Base-by-base conservation (phyloP, 2,888 invertebrate genomes). In the Stegophylla sp. region DNA sequence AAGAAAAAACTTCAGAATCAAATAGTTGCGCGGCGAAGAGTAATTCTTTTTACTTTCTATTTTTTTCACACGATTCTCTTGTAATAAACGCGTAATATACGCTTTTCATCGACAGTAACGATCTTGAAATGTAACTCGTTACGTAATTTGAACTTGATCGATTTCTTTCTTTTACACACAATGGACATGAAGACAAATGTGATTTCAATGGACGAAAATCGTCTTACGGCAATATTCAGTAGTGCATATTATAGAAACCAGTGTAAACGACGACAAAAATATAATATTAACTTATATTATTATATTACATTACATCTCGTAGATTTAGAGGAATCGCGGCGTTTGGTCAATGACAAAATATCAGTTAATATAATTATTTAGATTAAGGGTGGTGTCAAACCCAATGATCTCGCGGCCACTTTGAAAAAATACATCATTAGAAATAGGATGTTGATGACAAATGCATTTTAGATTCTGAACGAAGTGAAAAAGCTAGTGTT, bases 11-110 rank as follows among this genome's bases (percentile, higher is more conserved):
- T 56, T 69, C 59, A 45, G 56, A 71, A 71, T 51, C n/a, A n/a
- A 79, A 59, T 41, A 20, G 45, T 61, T 23, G n/a, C n/a, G n/a
- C n/a, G 13, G 26, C 41, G 61, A 77, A n/a, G 48, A 51, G 69
- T 48, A 41, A 26, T 75, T 79, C 67, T 59, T 71, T 71, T 59
- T 79, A 64, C 71, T 82, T 77, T 77, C 76, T 82, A 67, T 79
- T 79, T 77, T n/a, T 77, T 77, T 45, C 75, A 20, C 13, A 48
- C 66, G 43, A 56, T 67, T n/a, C 45, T 59, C 56, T 34, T 69
- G 45, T 59, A 41, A 41, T 1, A 20, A 3, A 43, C 9, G 28
- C 1, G 1, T n/a, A 45, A 10, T n/a, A 45, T 7, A 79, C 23
- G 34, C 34, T 71, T 79, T 79, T 71, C 69, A 61, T 59, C 69